phyloP scores from a whole-genome alignment of 2,797 vertebrate species.

The Spea hammondii region DNA sequence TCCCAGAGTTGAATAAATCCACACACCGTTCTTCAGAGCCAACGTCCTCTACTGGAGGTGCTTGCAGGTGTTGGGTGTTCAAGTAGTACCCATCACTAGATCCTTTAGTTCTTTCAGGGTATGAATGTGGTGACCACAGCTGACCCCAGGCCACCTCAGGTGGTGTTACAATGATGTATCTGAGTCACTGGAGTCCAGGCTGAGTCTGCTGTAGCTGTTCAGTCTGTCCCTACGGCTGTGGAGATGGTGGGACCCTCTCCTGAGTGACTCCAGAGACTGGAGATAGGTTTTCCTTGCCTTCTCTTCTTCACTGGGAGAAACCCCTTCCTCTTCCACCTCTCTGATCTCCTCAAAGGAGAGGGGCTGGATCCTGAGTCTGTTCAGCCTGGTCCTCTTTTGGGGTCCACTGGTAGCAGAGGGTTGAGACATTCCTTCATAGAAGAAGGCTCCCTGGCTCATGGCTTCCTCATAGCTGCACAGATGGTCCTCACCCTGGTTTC shows the following conservation, averaged over 20 bases:
- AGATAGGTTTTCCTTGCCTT: constrained; percentile 88
- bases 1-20: neutral
- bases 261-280: constrained; percentile 91
- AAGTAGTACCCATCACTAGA: neutral
- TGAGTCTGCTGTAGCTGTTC: constrained; percentile 74
- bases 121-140: neutral
- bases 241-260: constrained; percentile 88
- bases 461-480: constrained; percentile 77
- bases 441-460: constrained; percentile 80
- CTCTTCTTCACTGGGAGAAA: constrained; percentile 90
- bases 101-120: neutral
- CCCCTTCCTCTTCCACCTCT: constrained; percentile 94
- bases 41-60: neutral
- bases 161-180: constrained; percentile 84
- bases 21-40: neutral
- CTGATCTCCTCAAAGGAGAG: constrained; percentile 97
- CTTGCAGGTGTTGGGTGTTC: neutral
- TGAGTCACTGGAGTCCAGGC: constrained; percentile 92
- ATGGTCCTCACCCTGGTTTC: constrained; percentile 76
- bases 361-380: constrained; percentile 95
- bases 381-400: constrained; percentile 78
- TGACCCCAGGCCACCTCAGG: neutral
- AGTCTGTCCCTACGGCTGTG: constrained; percentile 65
- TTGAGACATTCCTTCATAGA: constrained; percentile 87
- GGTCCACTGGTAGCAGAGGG: constrained; percentile 79